Percentiles rank a stretch among this genome's conserved stretches.
phyloP scores from a whole-genome alignment of 2,888 invertebrate genomes.

The Cantharis rufa region DNA sequence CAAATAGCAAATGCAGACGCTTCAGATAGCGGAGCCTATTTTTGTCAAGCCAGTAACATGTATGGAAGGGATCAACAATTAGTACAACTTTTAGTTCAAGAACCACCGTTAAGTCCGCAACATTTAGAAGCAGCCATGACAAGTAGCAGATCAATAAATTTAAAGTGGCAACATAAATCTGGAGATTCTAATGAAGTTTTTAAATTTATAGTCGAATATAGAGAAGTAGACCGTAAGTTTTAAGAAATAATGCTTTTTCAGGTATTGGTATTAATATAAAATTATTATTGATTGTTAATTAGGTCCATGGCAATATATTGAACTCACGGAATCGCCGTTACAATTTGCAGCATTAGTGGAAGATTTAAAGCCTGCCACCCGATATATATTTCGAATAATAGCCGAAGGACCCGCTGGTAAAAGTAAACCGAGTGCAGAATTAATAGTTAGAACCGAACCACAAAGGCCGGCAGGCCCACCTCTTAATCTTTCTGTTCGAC shows the following conservation, averaged over 20 bases:
- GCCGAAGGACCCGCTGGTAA: conserved; percentile 76
- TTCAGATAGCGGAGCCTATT: conserved; percentile 75
- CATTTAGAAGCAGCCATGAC: conserved; percentile 71
- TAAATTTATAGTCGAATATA: conserved; percentile 71
- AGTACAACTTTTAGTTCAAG: conserved; percentile 74
- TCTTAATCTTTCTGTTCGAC: conserved; percentile 66
- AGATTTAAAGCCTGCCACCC: conserved; percentile 71
- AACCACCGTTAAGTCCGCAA: conserved; percentile 73
- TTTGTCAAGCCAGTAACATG: conserved; percentile 77
- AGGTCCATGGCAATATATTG: conserved; percentile 69
- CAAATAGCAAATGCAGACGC: conserved; percentile 72
- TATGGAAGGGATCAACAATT: conserved; percentile 74
- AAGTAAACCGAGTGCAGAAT: conserved; percentile 68
- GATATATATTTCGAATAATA: conserved; percentile 71
- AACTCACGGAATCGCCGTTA: conserved; percentile 66
- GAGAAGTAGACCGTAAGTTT: conserved; percentile 64
- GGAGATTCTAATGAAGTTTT: conserved; percentile 72
- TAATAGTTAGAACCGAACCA: conserved; percentile 68
- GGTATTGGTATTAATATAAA: not conserved
- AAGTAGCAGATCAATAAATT: conserved; percentile 71
- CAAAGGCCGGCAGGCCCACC: conserved; percentile 74
- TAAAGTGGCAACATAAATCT: conserved; percentile 76
- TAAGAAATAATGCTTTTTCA: not conserved
- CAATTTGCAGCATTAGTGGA: conserved; percentile 68
- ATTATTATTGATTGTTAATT: not conserved